Evolutionary conservation across 2,888 invertebrate genomes (phyloP).

Genomic region (Aromia moschata): DNA sequence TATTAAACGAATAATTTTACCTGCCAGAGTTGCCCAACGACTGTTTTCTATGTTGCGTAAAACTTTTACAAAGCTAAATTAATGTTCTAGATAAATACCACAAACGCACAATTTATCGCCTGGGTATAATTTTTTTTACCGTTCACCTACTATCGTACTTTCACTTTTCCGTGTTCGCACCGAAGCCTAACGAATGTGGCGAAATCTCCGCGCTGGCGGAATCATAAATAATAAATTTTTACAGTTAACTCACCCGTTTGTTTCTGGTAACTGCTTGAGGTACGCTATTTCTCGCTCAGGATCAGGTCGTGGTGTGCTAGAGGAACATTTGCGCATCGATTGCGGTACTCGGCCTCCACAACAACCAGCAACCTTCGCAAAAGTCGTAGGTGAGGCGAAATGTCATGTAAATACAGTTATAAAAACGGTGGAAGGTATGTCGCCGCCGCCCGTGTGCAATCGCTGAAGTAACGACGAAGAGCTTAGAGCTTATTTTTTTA

Average conservation of each 20-base stretch:
- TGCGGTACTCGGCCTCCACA: neutral
- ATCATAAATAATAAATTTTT: neutral
- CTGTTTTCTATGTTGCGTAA: no score
- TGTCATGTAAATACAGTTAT: constrained; percentile 21
- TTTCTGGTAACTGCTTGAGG: constrained; percentile 14
- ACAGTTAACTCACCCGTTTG: constrained; percentile 8
- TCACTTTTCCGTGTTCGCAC: neutral
- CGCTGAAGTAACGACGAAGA: neutral
- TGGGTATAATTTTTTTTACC: neutral
- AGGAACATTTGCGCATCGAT: constrained; percentile 10
- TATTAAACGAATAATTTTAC: no score
- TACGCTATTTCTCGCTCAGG: neutral
- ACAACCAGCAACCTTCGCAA: constrained; percentile 13
- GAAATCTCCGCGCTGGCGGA: neutral
- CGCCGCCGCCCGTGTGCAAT: neutral
- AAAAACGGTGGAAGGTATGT: neutral
- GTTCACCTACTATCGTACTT: neutral
- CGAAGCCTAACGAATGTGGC: neutral
- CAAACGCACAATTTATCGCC: no score
- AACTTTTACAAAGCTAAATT: no score
- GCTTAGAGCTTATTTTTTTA: no score
- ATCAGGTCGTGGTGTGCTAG: neutral
- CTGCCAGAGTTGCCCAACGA: no score
- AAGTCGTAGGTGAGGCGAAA: constrained; percentile 9
- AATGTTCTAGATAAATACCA: no score